These are phyloP conservation scores for Tetramorium parvispinum DNA, from an alignment of 1,140 invertebrate species.

Conservation along the genomic window DNA sequence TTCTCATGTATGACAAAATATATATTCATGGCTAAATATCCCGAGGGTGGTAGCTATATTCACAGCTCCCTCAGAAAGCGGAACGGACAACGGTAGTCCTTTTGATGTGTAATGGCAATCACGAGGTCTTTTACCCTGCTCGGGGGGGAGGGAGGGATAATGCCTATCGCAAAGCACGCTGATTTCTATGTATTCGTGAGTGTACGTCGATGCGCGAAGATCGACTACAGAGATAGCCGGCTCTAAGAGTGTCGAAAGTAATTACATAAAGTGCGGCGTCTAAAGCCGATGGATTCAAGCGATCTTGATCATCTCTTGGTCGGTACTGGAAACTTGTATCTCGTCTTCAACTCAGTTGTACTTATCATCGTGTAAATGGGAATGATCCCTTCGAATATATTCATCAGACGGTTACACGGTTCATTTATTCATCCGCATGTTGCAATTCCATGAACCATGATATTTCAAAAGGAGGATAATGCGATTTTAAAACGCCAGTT, in stretches of 20 bases:
- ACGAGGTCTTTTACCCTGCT: neutral
- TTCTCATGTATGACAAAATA: neutral
- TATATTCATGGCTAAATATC: conserved; percentile 20
- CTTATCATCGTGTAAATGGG: neutral
- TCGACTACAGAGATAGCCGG: neutral
- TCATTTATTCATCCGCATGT: neutral
- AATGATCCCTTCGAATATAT: neutral
- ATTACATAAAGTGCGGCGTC: neutral
- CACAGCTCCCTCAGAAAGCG: neutral
- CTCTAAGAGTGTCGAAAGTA: conserved; percentile 22
- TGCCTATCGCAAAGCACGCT: neutral
- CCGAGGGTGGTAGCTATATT: neutral
- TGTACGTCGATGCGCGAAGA: neutral
- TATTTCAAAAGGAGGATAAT: conserved; percentile 4
- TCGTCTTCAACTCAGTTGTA: neutral
- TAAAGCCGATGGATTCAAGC: neutral
- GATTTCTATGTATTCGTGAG: neutral
- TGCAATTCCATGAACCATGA: neutral
- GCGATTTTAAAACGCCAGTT: conserved; percentile 35
- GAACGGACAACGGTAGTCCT: neutral
- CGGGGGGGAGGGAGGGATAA: neutral
- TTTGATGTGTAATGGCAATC: conserved; percentile 37
- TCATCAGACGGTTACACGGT: neutral
- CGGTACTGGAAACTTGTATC: neutral
- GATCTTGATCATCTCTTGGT: neutral